Percentiles rank a stretch among this genome's conserved stretches.
Conservation (phyloP, 2,888 invertebrate genomes). For the Melieria omissa region DNA sequence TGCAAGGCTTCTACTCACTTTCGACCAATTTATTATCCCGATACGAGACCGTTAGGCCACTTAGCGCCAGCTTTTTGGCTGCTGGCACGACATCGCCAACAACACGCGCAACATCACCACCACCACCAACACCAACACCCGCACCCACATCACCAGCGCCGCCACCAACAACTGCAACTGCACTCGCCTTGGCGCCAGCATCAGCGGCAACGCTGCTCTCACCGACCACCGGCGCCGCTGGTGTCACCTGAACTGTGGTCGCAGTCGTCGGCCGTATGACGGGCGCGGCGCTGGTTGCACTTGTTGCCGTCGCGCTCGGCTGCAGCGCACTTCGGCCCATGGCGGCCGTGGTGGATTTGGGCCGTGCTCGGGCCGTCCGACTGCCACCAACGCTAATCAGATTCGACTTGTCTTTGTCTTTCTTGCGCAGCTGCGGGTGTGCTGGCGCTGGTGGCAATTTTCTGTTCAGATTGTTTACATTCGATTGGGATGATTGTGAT, state of each 20-base stretch:
- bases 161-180: conserved; percentile 31
- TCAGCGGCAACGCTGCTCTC: too few relatives aligned
- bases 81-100: conserved; percentile 38
- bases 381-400: conserved; percentile 54
- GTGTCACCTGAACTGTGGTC: too few relatives aligned
- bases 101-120: conserved; percentile 48
- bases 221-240: too few relatives aligned
- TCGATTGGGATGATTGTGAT: conserved; percentile 55
- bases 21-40: conserved; percentile 67
- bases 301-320: conserved; percentile 55
- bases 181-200: conserved; percentile 43
- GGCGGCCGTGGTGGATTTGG: conserved; percentile 51
- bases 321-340: too few relatives aligned
- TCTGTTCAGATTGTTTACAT: conserved; percentile 22
- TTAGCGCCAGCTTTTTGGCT: conserved; percentile 48
- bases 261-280: too few relatives aligned
- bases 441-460: conserved; percentile 44
- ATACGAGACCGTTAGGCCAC: conserved; percentile 62
- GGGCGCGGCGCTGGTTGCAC: conserved; percentile 12
- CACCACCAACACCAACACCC: conserved; percentile 41
- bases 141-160: too few relatives aligned
- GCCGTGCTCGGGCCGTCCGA: conserved; percentile 49
- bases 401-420: conserved; percentile 63
- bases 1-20: conserved; percentile 62
- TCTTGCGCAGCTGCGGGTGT: conserved; percentile 60